phyloP scores from a whole-genome alignment of 2,797 vertebrate genomes.

The Lacerta agilis region DNA sequence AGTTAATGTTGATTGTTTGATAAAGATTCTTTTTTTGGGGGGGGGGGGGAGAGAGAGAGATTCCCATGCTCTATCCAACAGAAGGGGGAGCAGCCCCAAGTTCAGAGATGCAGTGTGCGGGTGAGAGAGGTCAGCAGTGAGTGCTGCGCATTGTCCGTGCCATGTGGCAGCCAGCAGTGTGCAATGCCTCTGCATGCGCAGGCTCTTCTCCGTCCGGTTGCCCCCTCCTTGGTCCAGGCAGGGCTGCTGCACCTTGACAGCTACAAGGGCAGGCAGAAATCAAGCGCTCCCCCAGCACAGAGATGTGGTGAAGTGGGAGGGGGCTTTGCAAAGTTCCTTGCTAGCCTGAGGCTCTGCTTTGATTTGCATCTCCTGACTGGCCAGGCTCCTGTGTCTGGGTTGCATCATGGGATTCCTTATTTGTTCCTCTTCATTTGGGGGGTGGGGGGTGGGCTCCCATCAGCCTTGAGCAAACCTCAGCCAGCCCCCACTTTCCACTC shows the following conservation, averaged over 20 bases:
- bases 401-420: constrained; percentile 20
- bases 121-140: background rate
- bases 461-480: background rate
- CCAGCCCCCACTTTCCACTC: background rate
- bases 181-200: background rate
- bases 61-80: too few species aligned
- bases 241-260: background rate
- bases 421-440: background rate
- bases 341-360: background rate
- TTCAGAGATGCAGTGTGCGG: background rate
- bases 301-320: background rate
- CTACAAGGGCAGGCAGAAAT: background rate
- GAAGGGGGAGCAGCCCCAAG: background rate
- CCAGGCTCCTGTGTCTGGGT: background rate
- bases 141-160: background rate
- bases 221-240: background rate
- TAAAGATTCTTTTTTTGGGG: too few species aligned
- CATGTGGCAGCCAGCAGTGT: background rate
- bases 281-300: background rate
- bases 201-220: background rate
- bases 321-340: background rate
- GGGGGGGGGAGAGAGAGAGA: too few species aligned
- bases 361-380: background rate
- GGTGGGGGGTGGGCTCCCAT: constrained; percentile 48
- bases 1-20: too few species aligned